phyloP scores from a whole-genome alignment of 1,140 invertebrate genomes.

The Polyergus mexicanus region DNA sequence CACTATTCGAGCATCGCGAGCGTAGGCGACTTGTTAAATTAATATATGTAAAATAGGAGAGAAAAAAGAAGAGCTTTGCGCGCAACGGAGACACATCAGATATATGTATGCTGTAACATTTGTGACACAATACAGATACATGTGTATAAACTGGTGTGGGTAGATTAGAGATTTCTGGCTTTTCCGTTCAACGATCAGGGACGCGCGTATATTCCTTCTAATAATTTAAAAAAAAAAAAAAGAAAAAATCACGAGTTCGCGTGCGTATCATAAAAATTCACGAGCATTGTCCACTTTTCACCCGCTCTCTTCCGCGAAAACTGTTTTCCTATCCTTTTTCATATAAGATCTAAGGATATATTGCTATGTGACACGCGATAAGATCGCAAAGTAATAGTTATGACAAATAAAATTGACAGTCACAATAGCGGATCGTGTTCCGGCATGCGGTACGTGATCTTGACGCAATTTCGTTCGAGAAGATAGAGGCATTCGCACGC shows the following conservation, averaged over 20 bases:
- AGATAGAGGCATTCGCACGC: background rate
- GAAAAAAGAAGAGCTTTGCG: background rate
- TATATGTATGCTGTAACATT: constrained; percentile 2
- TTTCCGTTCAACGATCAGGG: background rate
- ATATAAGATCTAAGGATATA: background rate
- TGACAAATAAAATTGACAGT: background rate
- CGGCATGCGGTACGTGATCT: background rate
- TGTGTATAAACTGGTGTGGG: constrained; percentile 47
- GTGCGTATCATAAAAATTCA: constrained; percentile 23
- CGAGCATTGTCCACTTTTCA: background rate
- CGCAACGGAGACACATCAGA: background rate
- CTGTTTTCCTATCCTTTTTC: too few species aligned
- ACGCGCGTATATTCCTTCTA: background rate
- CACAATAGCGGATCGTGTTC: background rate
- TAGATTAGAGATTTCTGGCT: constrained; percentile 45
- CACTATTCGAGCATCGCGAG: background rate
- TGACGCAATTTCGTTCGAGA: background rate
- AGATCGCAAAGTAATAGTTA: background rate
- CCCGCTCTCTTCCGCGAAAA: background rate
- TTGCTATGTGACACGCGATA: background rate
- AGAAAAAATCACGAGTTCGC: too few species aligned
- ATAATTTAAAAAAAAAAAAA: too few species aligned
- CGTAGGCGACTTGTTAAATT: constrained; percentile 52
- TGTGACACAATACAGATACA: constrained; percentile 50
- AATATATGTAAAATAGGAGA: constrained; percentile 20